Evolutionary conservation across 1,140 invertebrate genomes (phyloP).

Genomic region (Stegodyphus mimosarum): DNA sequence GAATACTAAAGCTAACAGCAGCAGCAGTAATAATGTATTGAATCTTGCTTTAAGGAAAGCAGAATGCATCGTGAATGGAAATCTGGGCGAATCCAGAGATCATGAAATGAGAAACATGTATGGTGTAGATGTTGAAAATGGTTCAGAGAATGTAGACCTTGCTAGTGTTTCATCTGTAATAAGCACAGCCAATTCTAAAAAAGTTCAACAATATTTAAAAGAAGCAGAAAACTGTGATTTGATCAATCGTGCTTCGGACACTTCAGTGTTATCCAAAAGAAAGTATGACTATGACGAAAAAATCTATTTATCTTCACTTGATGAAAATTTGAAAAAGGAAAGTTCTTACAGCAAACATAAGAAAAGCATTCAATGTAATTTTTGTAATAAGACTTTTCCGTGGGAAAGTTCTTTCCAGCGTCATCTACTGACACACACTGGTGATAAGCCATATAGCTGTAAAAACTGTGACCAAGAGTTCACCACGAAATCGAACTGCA

Average conservation of each 20-base stretch:
- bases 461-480: constrained; percentile 93
- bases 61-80: neutral
- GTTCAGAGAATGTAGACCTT: neutral
- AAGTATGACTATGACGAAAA: too few relatives aligned
- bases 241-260: too few relatives aligned
- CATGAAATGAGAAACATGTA: neutral
- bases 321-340: too few relatives aligned
- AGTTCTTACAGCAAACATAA: too few relatives aligned
- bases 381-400: too few relatives aligned
- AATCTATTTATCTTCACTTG: too few relatives aligned
- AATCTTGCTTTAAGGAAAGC: neutral
- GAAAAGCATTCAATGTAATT: too few relatives aligned
- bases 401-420: constrained; percentile 82
- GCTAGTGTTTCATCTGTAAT: neutral
- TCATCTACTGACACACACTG: constrained; percentile 93
- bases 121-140: neutral
- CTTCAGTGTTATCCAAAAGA: too few relatives aligned
- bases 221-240: neutral
- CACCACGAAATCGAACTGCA: constrained; percentile 92
- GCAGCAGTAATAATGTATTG: neutral
- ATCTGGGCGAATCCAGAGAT: neutral
- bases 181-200: neutral
- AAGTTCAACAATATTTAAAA: neutral
- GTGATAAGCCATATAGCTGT: constrained; percentile 93
- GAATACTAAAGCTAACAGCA: neutral